Evolutionary conservation across 2,113 vertebrate genomes (phyloP).

Genomic region (Brachypodius melanocephalos): DNA sequence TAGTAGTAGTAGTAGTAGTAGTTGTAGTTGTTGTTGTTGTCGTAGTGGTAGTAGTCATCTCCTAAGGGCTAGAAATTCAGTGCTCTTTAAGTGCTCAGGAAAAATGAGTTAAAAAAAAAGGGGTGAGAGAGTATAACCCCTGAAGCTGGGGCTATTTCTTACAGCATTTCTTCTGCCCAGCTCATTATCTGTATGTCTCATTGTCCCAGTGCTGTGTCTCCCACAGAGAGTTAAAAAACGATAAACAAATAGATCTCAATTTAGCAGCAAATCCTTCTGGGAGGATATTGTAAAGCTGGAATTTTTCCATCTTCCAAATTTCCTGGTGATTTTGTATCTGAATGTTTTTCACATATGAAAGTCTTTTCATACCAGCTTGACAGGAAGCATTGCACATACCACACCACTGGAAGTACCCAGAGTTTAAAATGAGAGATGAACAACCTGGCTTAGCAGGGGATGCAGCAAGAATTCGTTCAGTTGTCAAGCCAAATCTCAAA

Average conservation of each 20-base stretch:
- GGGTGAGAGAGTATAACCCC: not conserved
- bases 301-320: constrained; percentile 51
- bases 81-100: not conserved
- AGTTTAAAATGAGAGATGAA: constrained; percentile 10
- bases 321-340: constrained; percentile 42
- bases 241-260: constrained; percentile 50
- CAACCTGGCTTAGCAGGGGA: constrained; percentile 21
- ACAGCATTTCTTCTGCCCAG: constrained; percentile 13
- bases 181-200: constrained; percentile 20
- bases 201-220: constrained; percentile 43
- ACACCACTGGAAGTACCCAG: not conserved
- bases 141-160: not conserved
- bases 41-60: not conserved
- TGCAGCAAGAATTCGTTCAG: not conserved
- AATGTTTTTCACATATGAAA: constrained; percentile 37
- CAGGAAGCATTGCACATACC: constrained; percentile 7
- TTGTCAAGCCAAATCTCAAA: constrained; percentile 13
- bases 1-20: not conserved
- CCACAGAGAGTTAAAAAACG: constrained; percentile 25
- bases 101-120: not conserved
- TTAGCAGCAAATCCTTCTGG: constrained; percentile 39
- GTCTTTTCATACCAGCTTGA: constrained; percentile 27
- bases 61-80: not conserved
- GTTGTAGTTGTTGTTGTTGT: too few species aligned
- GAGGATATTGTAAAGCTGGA: constrained; percentile 35